phyloP scores from a whole-genome alignment of 2,797 vertebrate species.

The Gymnodraco acuticeps region DNA sequence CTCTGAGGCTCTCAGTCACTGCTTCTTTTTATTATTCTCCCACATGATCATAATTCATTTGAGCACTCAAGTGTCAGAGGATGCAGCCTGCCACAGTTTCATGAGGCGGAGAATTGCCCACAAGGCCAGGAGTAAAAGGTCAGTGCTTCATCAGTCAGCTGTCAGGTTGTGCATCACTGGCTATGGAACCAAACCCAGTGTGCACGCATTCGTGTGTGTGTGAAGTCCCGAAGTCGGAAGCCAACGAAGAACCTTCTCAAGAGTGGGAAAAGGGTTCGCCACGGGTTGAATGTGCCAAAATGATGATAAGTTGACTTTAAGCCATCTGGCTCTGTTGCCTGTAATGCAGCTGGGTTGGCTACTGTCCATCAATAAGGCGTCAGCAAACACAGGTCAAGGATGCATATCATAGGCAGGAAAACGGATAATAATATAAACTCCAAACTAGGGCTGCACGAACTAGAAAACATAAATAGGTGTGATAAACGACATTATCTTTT shows the following conservation, averaged over 20 bases:
- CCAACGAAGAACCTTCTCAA: conserved; percentile 7
- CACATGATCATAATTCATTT: conserved; percentile 63
- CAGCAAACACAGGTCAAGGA: conserved; percentile 32
- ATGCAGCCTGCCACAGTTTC: conserved; percentile 56
- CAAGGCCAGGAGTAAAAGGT: conserved; percentile 75
- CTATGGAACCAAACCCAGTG: conserved; percentile 15
- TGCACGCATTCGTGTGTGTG: conserved; percentile 13
- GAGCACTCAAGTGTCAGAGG: conserved; percentile 58
- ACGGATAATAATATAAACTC: too few species aligned
- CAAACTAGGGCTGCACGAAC: too few species aligned
- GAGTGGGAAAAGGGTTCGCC: conserved; percentile 9
- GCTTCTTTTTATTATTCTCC: conserved; percentile 47
- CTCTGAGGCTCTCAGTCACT: conserved; percentile 16
- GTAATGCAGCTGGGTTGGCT: conserved; percentile 29
- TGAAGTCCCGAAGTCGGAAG: neutral
- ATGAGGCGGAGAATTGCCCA: conserved; percentile 60
- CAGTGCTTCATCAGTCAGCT: conserved; percentile 75
- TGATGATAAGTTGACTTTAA: conserved; percentile 14
- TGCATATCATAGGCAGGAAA: neutral
- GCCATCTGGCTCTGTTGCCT: conserved; percentile 25
- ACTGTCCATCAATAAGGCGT: conserved; percentile 33
- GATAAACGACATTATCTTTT: too few species aligned
- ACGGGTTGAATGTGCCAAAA: conserved; percentile 10
- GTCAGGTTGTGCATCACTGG: conserved; percentile 69
- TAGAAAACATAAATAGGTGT: too few species aligned